Conservation (phyloP, 2,113 vertebrate species). For the Pyxicephalus adspersus region DNA sequence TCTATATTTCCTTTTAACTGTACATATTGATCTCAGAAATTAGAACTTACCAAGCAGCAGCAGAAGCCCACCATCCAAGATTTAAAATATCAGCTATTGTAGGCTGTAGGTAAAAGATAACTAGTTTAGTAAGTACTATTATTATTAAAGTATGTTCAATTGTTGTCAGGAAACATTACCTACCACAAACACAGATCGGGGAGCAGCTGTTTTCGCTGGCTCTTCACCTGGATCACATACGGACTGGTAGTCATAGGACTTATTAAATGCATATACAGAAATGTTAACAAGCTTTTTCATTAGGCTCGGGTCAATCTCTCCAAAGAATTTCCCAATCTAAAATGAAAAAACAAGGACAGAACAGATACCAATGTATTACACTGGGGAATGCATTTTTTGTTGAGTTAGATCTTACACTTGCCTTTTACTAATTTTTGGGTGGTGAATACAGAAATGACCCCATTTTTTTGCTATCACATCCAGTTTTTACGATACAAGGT, state of each 20-base stretch:
- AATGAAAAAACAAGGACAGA: neutral
- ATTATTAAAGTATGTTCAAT: accelerated
- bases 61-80: conserved; percentile 96
- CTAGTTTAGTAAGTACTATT: neutral
- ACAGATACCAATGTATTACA: too few species aligned
- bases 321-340: conserved; percentile 91
- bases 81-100: conserved; percentile 91
- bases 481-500: too few species aligned
- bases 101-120: conserved; percentile 78
- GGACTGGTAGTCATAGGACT: conserved; percentile 96
- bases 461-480: too few species aligned
- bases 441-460: too few species aligned
- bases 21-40: neutral
- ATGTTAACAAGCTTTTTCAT: conserved; percentile 91
- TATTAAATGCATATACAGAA: conserved; percentile 91
- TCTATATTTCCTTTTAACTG: too few species aligned
- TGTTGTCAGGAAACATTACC: conserved; percentile 62
- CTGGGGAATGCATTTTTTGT: too few species aligned
- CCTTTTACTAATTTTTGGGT: too few species aligned
- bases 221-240: conserved; percentile 91
- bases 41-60: conserved; percentile 88
- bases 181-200: conserved; percentile 88
- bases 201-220: conserved; percentile 88
- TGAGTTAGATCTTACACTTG: too few species aligned
- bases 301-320: conserved; percentile 92